phyloP scores from a whole-genome alignment of 2,888 invertebrate genomes.

The Drosophila flavopinicola region DNA sequence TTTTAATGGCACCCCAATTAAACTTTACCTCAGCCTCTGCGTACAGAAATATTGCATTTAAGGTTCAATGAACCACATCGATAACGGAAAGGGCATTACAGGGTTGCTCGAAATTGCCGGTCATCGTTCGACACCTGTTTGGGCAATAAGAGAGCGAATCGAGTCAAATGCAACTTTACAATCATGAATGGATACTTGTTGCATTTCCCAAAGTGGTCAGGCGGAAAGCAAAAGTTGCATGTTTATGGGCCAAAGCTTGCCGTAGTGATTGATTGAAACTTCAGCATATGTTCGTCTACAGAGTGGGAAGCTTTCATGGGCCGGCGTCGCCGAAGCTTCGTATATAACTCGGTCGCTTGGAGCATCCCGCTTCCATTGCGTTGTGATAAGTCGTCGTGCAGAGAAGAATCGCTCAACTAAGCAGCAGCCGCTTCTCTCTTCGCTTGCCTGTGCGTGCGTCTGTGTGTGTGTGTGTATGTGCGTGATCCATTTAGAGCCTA shows the following conservation, averaged over 20 bases:
- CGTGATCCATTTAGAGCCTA: conserved; percentile 10
- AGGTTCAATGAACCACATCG: conserved; percentile 63
- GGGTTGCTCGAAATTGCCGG: conserved; percentile 48
- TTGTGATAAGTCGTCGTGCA: conserved; percentile 64
- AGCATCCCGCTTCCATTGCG: conserved; percentile 66
- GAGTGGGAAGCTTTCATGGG: conserved; percentile 42
- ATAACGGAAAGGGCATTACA: conserved; percentile 54
- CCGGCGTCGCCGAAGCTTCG: conserved; percentile 50
- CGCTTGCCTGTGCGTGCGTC: conserved; percentile 7
- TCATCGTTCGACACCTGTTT: conserved; percentile 29
- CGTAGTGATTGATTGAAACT: conserved; percentile 19
- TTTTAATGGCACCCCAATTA: conserved; percentile 53
- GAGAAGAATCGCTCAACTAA: conserved; percentile 40
- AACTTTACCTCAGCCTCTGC: conserved; percentile 1
- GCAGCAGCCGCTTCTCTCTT: conserved; percentile 1
- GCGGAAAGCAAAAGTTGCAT: conserved; percentile 65
- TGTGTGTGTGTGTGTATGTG: conserved; percentile 9
- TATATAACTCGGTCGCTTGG: conserved; percentile 59
- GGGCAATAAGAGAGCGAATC: conserved; percentile 4
- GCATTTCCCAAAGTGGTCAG: conserved; percentile 53
- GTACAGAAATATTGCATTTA: background rate
- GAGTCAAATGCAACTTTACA: conserved; percentile 21
- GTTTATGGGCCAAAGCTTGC: conserved; percentile 68
- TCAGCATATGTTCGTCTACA: background rate
- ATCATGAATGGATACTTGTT: conserved; percentile 37